A percentile compares a stretch with the other conserved stretches of the same genome.
Evolutionary conservation across 2,113 vertebrate species (phyloP).

Genomic region (Mesembrinibis cayennensis): DNA sequence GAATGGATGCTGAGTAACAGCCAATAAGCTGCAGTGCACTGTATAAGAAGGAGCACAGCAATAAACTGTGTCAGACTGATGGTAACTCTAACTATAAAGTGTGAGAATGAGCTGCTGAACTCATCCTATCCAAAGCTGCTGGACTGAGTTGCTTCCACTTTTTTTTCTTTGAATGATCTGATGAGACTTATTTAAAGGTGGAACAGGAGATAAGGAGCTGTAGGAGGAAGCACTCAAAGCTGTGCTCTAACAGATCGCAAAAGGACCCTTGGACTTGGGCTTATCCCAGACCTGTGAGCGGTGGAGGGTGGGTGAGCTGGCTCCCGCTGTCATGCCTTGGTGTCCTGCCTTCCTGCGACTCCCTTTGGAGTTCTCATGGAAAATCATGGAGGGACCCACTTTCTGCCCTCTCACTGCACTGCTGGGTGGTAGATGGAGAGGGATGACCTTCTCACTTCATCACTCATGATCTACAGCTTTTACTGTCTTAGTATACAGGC

Average conservation of each 20-base stretch:
- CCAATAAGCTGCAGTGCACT: background rate
- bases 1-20: background rate
- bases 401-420: background rate
- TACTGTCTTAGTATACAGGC: background rate
- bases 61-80: background rate
- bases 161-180: background rate
- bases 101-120: background rate
- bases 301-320: background rate
- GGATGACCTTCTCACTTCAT: background rate
- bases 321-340: background rate
- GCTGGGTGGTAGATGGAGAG: background rate
- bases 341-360: background rate
- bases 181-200: background rate
- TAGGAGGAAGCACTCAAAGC: background rate
- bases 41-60: background rate
- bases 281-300: background rate
- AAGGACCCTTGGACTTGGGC: fast-evolving
- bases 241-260: background rate
- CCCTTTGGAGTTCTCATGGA: background rate
- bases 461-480: background rate
- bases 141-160: background rate
- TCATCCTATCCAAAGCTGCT: background rate
- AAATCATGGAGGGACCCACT: background rate
- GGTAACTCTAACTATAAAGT: background rate
- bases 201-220: background rate